phyloP scores from a whole-genome alignment of 2,797 vertebrate genomes.

The Cyclopterus lumpus region DNA sequence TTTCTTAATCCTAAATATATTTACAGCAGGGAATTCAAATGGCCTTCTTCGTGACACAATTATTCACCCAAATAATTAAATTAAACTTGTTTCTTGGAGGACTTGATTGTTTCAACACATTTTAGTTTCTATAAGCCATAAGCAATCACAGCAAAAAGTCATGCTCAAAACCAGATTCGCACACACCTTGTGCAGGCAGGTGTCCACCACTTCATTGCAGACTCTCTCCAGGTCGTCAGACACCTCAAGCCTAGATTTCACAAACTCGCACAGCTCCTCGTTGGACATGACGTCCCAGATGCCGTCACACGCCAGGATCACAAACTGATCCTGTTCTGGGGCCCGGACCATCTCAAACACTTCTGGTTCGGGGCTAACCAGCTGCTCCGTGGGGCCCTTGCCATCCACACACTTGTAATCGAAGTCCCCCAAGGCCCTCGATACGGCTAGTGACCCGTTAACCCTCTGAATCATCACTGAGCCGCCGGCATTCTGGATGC shows the following conservation, averaged over 20 bases:
- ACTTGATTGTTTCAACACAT: neutral
- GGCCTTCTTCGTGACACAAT: neutral
- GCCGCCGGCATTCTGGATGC: conserved; percentile 99
- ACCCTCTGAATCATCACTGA: conserved; percentile 99
- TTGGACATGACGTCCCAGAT: conserved; percentile 99
- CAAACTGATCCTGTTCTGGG: conserved; percentile 95
- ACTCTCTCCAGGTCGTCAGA: conserved; percentile 96
- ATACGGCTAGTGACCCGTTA: conserved; percentile 97
- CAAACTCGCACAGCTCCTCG: conserved; percentile 97
- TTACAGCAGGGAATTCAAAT: neutral
- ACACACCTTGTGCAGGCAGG: conserved; percentile 98
- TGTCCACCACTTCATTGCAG: conserved; percentile 99
- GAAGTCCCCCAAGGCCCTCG: conserved; percentile 97
- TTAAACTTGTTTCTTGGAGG: neutral
- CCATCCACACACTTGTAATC: conserved; percentile 99
- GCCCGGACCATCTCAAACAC: conserved; percentile 93
- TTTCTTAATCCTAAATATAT: neutral
- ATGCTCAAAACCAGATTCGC: neutral
- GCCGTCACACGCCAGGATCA: conserved; percentile 97
- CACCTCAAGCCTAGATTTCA: conserved; percentile 95
- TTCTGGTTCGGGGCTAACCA: conserved; percentile 98
- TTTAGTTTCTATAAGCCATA: neutral
- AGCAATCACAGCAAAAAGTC: conserved; percentile 5
- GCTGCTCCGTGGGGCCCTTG: conserved; percentile 98
- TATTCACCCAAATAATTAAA: neutral